phyloP scores from a whole-genome alignment of 2,113 vertebrate species.

The Pipra filicauda region DNA sequence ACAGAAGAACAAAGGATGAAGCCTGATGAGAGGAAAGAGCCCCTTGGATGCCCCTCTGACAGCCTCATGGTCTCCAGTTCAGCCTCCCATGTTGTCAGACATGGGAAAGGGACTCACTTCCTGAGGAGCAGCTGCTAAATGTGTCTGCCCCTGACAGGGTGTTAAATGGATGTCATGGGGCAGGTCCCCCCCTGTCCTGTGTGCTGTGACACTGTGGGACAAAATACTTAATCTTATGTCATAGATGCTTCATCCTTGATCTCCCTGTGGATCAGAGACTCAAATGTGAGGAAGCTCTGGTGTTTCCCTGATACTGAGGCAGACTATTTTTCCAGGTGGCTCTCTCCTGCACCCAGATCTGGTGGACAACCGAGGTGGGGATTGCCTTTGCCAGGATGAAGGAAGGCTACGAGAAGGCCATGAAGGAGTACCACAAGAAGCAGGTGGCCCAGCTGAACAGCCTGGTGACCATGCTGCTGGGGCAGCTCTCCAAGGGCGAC shows the following conservation, averaged over 20 bases:
- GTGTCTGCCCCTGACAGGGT: not conserved
- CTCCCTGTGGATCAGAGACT: not conserved
- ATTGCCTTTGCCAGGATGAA: slow-evolving; percentile 90
- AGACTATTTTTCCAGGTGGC: slow-evolving; percentile 77
- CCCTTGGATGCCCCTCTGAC: not conserved
- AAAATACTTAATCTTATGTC: not conserved
- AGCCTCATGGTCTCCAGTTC: not conserved
- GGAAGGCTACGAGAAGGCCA: slow-evolving; percentile 89
- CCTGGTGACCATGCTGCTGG: slow-evolving; percentile 90
- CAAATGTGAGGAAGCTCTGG: accelerated
- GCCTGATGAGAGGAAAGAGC: not conserved
- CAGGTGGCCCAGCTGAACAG: slow-evolving; percentile 93
- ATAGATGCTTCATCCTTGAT: not conserved
- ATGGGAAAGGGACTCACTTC: not conserved
- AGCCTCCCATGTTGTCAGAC: not conserved
- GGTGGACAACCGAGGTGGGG: slow-evolving; percentile 92
- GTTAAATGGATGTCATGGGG: not conserved
- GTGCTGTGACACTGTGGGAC: not conserved
- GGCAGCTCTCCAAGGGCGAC: slow-evolving; percentile 87
- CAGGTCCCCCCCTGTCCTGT: not conserved
- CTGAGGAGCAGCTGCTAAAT: not conserved
- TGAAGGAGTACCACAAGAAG: slow-evolving; percentile 94
- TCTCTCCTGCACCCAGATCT: slow-evolving; percentile 92
- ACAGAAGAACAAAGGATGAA: not conserved
- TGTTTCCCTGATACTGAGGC: not conserved